These are phyloP conservation scores for Protonemura montana DNA, from an alignment of 2,888 invertebrate species.

Conservation along the genomic window DNA sequence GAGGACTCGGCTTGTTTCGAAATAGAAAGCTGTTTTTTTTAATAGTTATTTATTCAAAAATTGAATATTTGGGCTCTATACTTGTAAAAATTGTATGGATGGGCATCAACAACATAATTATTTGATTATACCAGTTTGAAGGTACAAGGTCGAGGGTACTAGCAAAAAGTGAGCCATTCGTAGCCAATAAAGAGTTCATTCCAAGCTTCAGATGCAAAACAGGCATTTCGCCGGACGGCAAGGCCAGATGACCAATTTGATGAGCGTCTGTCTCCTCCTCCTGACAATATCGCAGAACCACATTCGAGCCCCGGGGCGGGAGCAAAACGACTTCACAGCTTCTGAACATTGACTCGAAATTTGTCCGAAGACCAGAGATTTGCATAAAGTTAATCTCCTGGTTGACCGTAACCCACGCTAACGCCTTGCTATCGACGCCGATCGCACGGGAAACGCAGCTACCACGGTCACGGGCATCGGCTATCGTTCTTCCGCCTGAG, in stretches of 20 bases:
- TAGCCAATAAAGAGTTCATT: conserved; percentile 34
- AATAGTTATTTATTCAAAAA: conserved; percentile 21
- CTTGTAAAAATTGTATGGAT: conserved; percentile 35
- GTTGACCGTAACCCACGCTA: not conserved
- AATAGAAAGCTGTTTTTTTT: conserved; percentile 24
- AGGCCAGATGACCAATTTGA: conserved; percentile 13
- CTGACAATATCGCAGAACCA: conserved; percentile 2
- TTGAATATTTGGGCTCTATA: conserved; percentile 30
- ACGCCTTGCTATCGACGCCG: not conserved
- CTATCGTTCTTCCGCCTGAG: not conserved
- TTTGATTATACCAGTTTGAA: conserved; percentile 20
- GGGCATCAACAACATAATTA: conserved; percentile 26
- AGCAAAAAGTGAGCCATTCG: conserved; percentile 15
- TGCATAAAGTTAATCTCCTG: not conserved
- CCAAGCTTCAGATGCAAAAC: conserved; percentile 29
- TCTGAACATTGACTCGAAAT: conserved; percentile 17
- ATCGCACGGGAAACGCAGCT: not conserved
- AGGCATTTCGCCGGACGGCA: not conserved
- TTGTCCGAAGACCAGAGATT: not conserved
- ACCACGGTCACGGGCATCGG: not conserved
- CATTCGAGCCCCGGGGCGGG: not conserved
- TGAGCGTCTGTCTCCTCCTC: conserved; percentile 7
- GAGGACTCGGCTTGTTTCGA: not conserved
- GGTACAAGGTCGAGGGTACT: conserved; percentile 28
- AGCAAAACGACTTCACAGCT: not conserved